Percentiles rank a stretch among this genome's conserved stretches.
Conservation (phyloP, 2,797 vertebrate species). For the Pithecia hirsuta region DNA sequence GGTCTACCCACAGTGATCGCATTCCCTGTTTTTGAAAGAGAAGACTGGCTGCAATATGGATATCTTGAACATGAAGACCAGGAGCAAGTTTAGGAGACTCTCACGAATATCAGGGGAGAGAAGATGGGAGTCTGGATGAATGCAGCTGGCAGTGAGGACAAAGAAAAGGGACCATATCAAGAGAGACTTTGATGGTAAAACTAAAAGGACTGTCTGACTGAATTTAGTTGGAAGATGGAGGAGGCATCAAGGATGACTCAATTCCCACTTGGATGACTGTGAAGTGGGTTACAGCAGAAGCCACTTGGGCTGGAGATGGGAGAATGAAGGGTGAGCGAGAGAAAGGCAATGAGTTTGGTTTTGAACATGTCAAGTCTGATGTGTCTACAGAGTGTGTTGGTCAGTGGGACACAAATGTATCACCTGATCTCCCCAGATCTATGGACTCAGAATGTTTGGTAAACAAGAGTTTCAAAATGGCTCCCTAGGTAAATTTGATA, state of each 20-base stretch:
- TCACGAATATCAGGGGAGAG: not conserved
- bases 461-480: not conserved
- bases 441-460: not conserved
- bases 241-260: not conserved
- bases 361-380: not conserved
- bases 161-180: not conserved
- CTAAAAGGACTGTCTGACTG: not conserved
- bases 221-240: not conserved
- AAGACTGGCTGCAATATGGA: not conserved
- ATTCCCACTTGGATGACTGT: not conserved
- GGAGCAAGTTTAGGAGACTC: not conserved
- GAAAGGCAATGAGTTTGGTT: not conserved
- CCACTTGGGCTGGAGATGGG: not conserved
- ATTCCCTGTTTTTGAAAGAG: not conserved
- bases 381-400: not conserved
- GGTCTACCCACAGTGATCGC: not conserved
- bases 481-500: not conserved
- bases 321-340: not conserved
- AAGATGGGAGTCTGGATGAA: not conserved
- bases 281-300: not conserved
- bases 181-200: not conserved
- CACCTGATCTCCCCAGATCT: not conserved
- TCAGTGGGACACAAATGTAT: not conserved
- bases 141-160: not conserved
- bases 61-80: not conserved